Evolutionary conservation across 1,140 invertebrate species (phyloP).

Genomic region (Periplaneta americana): DNA sequence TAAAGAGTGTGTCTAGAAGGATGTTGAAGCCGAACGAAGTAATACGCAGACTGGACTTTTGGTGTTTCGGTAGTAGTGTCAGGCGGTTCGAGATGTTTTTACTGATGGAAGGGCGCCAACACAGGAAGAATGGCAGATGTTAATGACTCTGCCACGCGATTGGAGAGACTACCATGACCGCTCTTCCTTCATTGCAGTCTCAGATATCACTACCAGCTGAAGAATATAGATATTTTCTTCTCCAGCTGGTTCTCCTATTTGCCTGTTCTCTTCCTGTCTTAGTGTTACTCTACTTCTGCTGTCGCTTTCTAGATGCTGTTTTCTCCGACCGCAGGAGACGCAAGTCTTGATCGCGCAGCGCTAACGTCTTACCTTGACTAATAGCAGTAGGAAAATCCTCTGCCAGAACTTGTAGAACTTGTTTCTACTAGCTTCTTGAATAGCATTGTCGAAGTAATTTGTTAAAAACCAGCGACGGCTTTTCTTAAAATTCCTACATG

Average conservation of each 20-base stretch:
- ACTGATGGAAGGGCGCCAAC: background rate
- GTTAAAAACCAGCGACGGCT: too few species aligned
- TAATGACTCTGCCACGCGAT: background rate
- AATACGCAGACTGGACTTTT: too few species aligned
- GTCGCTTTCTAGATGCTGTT: background rate
- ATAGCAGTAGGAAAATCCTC: background rate
- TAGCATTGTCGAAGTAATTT: too few species aligned
- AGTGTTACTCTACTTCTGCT: background rate
- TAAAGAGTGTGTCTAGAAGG: background rate
- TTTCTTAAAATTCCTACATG: too few species aligned
- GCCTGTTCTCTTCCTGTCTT: background rate
- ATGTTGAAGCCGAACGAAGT: background rate
- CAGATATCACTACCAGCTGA: background rate
- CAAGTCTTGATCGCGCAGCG: background rate
- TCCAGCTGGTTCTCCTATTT: background rate
- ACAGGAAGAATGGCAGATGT: too few species aligned
- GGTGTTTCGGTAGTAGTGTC: background rate
- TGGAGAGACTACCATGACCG: background rate
- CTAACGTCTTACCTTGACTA: background rate
- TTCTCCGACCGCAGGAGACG: background rate
- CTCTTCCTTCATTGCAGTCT: background rate
- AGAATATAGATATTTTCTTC: background rate
- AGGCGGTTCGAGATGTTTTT: background rate
- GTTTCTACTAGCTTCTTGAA: too few species aligned
- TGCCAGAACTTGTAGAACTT: background rate